phyloP scores from a whole-genome alignment of 2,797 vertebrate genomes.

The Pterois miles region DNA sequence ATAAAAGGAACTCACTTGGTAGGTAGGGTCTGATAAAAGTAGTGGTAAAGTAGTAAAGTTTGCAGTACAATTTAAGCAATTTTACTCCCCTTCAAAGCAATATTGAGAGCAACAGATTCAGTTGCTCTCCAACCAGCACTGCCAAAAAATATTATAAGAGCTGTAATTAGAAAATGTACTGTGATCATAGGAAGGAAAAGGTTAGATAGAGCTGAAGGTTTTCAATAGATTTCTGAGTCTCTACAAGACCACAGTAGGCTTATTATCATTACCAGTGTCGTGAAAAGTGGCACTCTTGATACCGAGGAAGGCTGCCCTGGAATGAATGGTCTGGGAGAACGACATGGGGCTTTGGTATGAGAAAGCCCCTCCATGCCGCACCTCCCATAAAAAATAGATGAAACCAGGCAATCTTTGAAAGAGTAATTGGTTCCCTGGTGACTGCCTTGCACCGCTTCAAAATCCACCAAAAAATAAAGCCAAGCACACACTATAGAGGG shows the following conservation, averaged over 20 bases:
- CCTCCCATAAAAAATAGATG: constrained; percentile 78
- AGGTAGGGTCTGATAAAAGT: too few species aligned
- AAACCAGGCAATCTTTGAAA: constrained; percentile 69
- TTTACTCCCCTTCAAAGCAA: neutral
- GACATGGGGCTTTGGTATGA: constrained; percentile 6
- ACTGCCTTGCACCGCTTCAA: constrained; percentile 47
- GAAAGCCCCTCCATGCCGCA: constrained; percentile 36
- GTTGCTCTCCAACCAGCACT: neutral
- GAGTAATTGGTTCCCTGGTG: constrained; percentile 81
- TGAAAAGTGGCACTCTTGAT: constrained; percentile 32
- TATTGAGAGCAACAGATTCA: neutral
- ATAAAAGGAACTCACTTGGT: too few species aligned
- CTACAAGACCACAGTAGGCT: neutral
- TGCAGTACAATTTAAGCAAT: neutral
- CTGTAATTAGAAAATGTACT: neutral
- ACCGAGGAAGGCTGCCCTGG: constrained; percentile 15
- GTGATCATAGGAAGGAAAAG: neutral
- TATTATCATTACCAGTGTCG: constrained; percentile 10
- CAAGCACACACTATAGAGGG: constrained; percentile 1
- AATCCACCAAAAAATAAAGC: constrained; percentile 51
- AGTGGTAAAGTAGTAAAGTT: too few species aligned
- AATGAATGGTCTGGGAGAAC: constrained; percentile 33
- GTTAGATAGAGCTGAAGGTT: neutral
- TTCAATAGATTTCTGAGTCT: neutral
- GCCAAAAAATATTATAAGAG: neutral